phyloP scores from a whole-genome alignment of 2,888 invertebrate species.

The Drosophila greeni region DNA sequence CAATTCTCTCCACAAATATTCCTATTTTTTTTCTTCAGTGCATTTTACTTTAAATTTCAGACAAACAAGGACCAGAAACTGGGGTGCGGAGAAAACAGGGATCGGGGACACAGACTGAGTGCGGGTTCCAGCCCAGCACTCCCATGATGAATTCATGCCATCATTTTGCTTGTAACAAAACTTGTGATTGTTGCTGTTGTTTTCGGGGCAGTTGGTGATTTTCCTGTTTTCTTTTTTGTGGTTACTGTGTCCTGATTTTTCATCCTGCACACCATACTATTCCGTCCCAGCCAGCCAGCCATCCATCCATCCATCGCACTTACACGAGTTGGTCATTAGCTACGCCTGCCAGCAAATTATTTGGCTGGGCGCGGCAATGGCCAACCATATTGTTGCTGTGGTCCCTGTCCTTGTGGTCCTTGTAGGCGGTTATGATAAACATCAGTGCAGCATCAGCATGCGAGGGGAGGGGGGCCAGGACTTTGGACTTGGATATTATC shows the following conservation, averaged over 20 bases:
- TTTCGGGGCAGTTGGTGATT: slow-evolving; percentile 27
- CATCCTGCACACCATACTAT: slow-evolving; percentile 38
- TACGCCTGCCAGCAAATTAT: slow-evolving; percentile 65
- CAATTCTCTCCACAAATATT: not conserved
- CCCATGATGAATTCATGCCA: slow-evolving; percentile 70
- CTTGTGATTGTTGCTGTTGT: slow-evolving; percentile 64
- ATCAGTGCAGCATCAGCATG: slow-evolving; percentile 51
- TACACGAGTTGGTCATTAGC: slow-evolving; percentile 72
- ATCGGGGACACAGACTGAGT: slow-evolving; percentile 30
- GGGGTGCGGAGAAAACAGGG: slow-evolving; percentile 2
- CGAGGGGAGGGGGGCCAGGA: slow-evolving; percentile 1
- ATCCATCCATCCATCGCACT: slow-evolving; percentile 55
- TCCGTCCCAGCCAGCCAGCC: slow-evolving; percentile 14
- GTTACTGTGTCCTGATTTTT: slow-evolving; percentile 65
- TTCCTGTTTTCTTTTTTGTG: slow-evolving; percentile 20
- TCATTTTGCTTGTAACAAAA: slow-evolving; percentile 69
- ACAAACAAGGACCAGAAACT: slow-evolving; percentile 38
- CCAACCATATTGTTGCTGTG: slow-evolving; percentile 59
- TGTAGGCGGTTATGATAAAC: slow-evolving; percentile 70
- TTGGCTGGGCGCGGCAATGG: slow-evolving; percentile 58
- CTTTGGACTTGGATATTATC: not conserved
- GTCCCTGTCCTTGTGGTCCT: slow-evolving; percentile 43
- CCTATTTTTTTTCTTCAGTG: slow-evolving; percentile 8
- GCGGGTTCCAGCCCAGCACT: slow-evolving; percentile 36
- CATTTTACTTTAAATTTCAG: slow-evolving; percentile 62